Evolutionary conservation across 2,797 vertebrate genomes (phyloP).

Genomic region (Crax fasciolata): DNA sequence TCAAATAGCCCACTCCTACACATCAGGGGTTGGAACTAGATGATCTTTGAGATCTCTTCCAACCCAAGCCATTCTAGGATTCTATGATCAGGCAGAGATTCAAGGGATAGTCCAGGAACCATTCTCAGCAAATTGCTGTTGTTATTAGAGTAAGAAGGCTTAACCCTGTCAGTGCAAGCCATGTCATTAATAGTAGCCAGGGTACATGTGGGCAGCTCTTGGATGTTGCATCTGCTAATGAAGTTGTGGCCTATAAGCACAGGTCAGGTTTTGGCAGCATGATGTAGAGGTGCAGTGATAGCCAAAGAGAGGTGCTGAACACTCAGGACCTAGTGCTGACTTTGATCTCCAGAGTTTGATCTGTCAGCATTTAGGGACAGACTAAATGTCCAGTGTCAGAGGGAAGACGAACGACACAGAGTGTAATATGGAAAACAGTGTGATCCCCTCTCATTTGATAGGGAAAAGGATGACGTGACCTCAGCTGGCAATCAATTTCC

Average conservation of each 20-base stretch:
- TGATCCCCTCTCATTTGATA: background rate
- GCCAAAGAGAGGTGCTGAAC: background rate
- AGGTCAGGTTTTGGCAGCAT: background rate
- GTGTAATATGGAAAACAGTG: accelerated
- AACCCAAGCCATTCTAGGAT: too few relatives aligned
- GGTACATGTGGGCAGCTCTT: background rate
- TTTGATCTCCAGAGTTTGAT: background rate
- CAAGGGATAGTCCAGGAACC: background rate
- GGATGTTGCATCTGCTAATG: background rate
- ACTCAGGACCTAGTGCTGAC: background rate
- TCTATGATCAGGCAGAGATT: background rate
- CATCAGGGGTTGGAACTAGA: too few relatives aligned
- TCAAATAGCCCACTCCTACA: accelerated
- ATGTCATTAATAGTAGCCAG: background rate
- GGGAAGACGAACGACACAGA: background rate
- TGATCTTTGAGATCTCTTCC: too few relatives aligned
- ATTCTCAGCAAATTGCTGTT: background rate
- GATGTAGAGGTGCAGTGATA: background rate
- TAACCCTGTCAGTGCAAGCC: background rate
- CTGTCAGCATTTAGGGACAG: background rate
- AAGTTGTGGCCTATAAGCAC: background rate
- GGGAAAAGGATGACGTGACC: background rate
- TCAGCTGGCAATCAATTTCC: conserved; percentile 45
- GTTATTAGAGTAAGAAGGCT: background rate
- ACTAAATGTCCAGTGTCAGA: background rate